Conservation (phyloP, 30 jellyfish, hydroid and myxozoan species). For the Hydra vulgaris region DNA sequence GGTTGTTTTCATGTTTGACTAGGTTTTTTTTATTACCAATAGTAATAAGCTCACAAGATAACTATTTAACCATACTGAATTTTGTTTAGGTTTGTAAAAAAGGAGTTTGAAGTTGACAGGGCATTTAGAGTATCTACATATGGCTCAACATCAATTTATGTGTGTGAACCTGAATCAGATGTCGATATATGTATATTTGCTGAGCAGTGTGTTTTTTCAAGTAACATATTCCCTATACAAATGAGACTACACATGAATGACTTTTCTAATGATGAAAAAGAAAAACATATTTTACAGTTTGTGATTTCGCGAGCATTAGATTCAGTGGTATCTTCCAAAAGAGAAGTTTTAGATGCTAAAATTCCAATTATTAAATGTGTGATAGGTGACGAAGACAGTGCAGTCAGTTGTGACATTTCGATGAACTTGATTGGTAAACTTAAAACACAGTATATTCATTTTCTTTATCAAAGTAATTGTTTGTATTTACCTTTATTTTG, state of each 20-base stretch:
- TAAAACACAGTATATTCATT: conserved; percentile 43
- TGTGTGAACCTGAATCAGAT: conserved; percentile 67
- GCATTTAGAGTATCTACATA: conserved; percentile 33
- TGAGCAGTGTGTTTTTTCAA: background rate
- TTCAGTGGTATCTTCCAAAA: conserved; percentile 30
- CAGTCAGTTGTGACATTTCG: conserved; percentile 36
- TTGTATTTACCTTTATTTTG: conserved; percentile 33
- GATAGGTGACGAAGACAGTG: conserved; percentile 32
- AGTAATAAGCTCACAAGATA: no score
- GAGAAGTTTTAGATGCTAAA: conserved; percentile 31
- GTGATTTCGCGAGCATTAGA: conserved; percentile 49
- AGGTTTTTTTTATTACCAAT: no score
- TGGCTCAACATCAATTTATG: conserved; percentile 67
- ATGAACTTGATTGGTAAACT: conserved; percentile 45
- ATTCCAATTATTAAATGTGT: conserved; percentile 48
- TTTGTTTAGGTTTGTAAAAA: conserved; percentile 8
- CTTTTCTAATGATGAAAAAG: background rate
- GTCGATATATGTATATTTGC: conserved; percentile 51
- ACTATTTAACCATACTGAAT: no score
- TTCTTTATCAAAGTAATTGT: conserved; percentile 27
- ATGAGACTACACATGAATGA: background rate
- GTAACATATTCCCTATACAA: background rate
- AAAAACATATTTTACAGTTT: conserved; percentile 32
- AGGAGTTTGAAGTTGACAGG: background rate
- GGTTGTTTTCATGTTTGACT: no score